phyloP scores from a whole-genome alignment of 2,113 vertebrate genomes.

The Phocoena phocoena region DNA sequence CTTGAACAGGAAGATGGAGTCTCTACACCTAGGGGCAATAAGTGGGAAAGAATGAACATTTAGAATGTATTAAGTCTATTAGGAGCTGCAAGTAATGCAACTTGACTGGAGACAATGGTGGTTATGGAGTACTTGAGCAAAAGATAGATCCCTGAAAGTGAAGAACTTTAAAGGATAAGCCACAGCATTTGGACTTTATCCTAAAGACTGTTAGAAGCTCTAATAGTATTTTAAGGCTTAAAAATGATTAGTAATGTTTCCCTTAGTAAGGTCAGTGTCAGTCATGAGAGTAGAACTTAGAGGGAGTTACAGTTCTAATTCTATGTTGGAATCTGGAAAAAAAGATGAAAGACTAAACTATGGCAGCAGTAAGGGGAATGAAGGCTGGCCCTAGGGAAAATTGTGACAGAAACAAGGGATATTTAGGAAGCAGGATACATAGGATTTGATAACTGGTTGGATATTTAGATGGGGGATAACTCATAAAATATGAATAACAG shows the following conservation, averaged over 20 bases:
- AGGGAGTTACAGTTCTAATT: background rate
- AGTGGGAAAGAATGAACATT: accelerated
- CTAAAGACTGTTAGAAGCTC: background rate
- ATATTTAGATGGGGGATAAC: background rate
- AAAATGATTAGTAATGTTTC: background rate
- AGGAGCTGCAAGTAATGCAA: background rate
- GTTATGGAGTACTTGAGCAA: background rate
- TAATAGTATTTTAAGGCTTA: background rate
- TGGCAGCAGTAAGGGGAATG: background rate
- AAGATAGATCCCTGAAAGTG: background rate
- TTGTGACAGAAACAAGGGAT: background rate
- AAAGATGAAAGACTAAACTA: background rate
- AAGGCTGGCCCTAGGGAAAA: background rate
- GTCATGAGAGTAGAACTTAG: background rate
- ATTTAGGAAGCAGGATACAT: background rate
- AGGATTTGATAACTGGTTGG: background rate
- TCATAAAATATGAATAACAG: background rate
- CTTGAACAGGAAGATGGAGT: background rate
- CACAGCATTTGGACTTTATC: background rate
- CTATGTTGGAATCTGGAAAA: background rate
- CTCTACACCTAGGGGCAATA: background rate
- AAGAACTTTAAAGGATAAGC: background rate
- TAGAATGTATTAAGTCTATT: background rate
- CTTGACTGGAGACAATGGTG: background rate
- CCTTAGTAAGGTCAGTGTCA: background rate